Evolutionary conservation across 2,113 vertebrate genomes (phyloP).

Genomic region (Forbesichthys papilliferus): DNA sequence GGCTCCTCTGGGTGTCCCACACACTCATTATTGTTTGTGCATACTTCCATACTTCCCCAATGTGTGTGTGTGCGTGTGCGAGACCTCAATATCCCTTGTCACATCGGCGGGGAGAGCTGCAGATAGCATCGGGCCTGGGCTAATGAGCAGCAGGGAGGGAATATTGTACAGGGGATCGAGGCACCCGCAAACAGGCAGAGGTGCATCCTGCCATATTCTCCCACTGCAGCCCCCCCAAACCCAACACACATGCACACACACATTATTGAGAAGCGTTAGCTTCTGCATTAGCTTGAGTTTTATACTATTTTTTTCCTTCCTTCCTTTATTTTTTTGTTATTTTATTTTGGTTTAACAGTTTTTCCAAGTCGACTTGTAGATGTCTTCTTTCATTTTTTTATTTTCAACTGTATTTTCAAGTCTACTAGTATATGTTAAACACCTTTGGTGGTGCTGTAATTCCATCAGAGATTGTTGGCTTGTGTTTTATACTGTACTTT

Average conservation of each 20-base stretch:
- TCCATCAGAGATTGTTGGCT: too few species aligned
- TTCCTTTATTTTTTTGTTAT: not conserved
- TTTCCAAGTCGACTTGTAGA: not conserved
- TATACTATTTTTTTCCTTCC: not conserved
- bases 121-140: conserved; percentile 20
- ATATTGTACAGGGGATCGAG: not conserved
- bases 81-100: conserved; percentile 39
- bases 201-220: not conserved
- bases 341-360: not conserved
- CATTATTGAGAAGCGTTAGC: conserved; percentile 9
- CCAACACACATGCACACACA: not conserved
- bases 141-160: conserved; percentile 43
- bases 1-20: conserved; percentile 38
- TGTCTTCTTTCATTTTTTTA: not conserved
- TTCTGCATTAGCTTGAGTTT: not conserved
- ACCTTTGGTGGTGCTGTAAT: too few species aligned
- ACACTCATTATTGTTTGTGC: conserved; percentile 49
- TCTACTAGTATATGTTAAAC: too few species aligned
- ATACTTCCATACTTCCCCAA: conserved; percentile 28
- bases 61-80: conserved; percentile 24
- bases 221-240: not conserved
- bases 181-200: conserved; percentile 6
- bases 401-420: too few species aligned
- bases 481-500: not conserved
- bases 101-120: conserved; percentile 37